These are phyloP conservation scores for Corythoichthys intestinalis DNA, from an alignment of 2,113 vertebrate genomes.

Conservation along the genomic window DNA sequence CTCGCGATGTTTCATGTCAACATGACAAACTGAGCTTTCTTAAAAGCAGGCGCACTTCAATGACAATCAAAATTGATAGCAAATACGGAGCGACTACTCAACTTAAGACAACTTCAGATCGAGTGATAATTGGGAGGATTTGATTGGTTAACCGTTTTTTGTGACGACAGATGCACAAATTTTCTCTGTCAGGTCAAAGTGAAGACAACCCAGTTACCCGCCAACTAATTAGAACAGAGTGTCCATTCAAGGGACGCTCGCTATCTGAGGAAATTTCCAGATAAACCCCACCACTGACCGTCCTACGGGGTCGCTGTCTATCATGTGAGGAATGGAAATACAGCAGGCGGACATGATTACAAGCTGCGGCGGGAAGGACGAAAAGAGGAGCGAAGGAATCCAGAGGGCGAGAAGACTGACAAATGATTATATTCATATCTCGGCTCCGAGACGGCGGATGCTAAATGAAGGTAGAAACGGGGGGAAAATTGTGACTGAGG, in stretches of 20 bases:
- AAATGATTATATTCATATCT: conserved; percentile 41
- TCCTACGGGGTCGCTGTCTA: background rate
- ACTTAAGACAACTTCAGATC: background rate
- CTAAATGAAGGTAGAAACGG: conserved; percentile 33
- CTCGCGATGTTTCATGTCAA: background rate
- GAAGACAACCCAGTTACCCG: background rate
- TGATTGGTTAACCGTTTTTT: too few relatives aligned
- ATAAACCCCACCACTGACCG: conserved; percentile 8
- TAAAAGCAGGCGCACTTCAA: background rate
- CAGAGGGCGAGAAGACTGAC: conserved; percentile 31
- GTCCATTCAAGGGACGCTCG: background rate
- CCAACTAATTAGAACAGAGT: background rate
- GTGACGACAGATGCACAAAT: too few relatives aligned
- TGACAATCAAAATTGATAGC: background rate
- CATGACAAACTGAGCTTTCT: background rate
- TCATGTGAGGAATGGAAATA: background rate
- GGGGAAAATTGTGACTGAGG: conserved; percentile 43
- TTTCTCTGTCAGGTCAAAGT: too few relatives aligned
- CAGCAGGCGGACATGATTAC: conserved; percentile 6
- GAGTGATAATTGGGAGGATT: too few relatives aligned
- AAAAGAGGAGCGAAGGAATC: conserved; percentile 12
- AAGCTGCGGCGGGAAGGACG: conserved; percentile 23
- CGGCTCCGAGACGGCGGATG: conserved; percentile 15
- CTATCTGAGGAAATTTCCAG: background rate
- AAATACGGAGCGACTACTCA: background rate